Evolutionary conservation across 2,113 vertebrate species (phyloP), one percentile per base, ranked within the genome.

Genomic region (Scomber scombrus): DNA sequence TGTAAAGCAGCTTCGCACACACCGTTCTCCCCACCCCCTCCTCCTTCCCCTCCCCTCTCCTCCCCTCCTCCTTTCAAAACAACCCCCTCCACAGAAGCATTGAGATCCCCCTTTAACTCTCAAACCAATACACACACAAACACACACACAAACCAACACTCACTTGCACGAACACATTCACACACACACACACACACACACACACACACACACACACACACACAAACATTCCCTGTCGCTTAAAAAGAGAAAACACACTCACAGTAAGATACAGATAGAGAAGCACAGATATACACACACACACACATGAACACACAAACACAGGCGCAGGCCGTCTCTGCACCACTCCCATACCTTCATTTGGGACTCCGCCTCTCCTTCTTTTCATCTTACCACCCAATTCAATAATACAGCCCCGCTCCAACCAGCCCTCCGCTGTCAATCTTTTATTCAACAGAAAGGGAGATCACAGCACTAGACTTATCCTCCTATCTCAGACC

Each of bases 361-460:
- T 71, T 62, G 80, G 73, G 65, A 72, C 71, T 68, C 71, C 78
- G 14, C 72, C 81, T 63, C 63, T 49, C 66, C 62, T 57, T 52
- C 71, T 69, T 62, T 51, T 50, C 75, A 71, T 82, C 68, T 61
- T 68, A 61, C 76, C 76, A 61, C 56, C 85, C 81, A n/a, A 81
- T 89, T 88, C 78, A 84, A 89, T 89, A 88, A 86, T 79, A 75
- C 76, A 79, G 23, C 78, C 68, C 54, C 67, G 58, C 46, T 69
- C 19, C 49, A 14, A 62, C 66, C 7, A 29, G 19, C 50, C 73
- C 46, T 62, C 78, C 3, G 21, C 82, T 83, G 85, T 88, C 79
- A 85, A 83, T 91, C 85, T 86, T 84, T 86, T 85, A 89, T 91
- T 89, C 81, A 86, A 47, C 67, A 81, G 85, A 75, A 51, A 63